Base-by-base conservation (phyloP, 92 coral and sea anemone genomes). In the Paragorgia papillata region DNA sequence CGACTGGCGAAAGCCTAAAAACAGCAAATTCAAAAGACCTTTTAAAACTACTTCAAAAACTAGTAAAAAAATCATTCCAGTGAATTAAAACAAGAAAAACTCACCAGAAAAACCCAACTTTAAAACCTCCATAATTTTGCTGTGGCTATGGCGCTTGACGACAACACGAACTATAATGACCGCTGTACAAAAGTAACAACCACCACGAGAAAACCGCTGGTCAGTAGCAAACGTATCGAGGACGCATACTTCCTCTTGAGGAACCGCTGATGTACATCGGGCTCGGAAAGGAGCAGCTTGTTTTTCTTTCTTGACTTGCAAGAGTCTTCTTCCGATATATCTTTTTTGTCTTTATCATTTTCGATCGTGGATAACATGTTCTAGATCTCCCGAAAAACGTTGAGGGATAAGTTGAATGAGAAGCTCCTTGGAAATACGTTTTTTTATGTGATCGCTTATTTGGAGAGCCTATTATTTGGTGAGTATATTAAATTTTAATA, bases 141-240 rank as follows among this genome's bases (percentile, higher is more conserved):
- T 19, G n/a, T 12, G n/a, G n/a, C n/a, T n/a, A n/a, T n/a, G n/a
- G 75, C 75, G 75, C 75, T 68, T 44, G 75, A 46, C 54, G 40
- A 30, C 37, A 68, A 29, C 24, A 25, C 1, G 29, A 39, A 21
- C 48, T 54, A 21, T 2, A 35, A 0, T n/a, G 29, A 19, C 26
- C 51, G 27, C 73, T 54, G 73, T 33, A 39, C 54, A 14, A n/a
- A n/a, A n/a, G n/a, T n/a, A n/a, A n/a, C n/a, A n/a, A n/a, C n/a
- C n/a, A n/a, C n/a, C n/a, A n/a, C n/a, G 32, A 41, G 12, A 28
- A 31, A 3, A 2, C 43, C 43, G 43, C 43, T 37, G 43, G 12
- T 12, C 6, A 37, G 43, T 37, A 37, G 2, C 53, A 46, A 46
- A 46, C 15, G n/a, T 46, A 46, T n/a, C 53, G n/a, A 46, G 53